phyloP scores from a whole-genome alignment of 2,888 invertebrate genomes.

The Ernsta delagoae region DNA sequence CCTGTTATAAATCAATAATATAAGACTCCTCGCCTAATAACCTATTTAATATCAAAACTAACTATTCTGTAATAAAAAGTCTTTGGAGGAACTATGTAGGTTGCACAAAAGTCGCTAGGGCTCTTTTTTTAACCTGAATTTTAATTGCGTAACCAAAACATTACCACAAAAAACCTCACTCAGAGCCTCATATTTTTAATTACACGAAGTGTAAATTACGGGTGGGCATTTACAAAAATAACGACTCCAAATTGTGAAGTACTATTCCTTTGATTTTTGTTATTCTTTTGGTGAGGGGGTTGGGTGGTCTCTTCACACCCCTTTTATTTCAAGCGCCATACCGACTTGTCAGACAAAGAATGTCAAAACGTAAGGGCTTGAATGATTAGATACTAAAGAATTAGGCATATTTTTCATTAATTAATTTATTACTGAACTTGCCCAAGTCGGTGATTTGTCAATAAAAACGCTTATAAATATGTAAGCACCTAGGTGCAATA shows the following conservation, averaged over 20 bases:
- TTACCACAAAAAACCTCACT: conserved; percentile 7
- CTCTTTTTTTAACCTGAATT: not conserved
- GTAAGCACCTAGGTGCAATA: no score
- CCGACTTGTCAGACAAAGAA: conserved; percentile 32
- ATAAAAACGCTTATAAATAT: no score
- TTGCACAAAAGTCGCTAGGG: not conserved
- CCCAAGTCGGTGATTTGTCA: not conserved
- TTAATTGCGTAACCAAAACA: conserved; percentile 7
- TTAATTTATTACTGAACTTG: not conserved
- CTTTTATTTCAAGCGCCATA: conserved; percentile 26
- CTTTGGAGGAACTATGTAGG: not conserved
- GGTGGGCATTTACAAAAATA: conserved; percentile 31
- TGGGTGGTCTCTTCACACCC: conserved; percentile 43
- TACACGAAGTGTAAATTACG: conserved; percentile 31
- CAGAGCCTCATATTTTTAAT: conserved; percentile 22
- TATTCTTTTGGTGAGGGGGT: conserved; percentile 58
- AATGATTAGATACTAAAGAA: conserved; percentile 9
- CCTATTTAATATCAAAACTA: no score
- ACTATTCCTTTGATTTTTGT: conserved; percentile 61
- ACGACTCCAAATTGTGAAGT: conserved; percentile 34
- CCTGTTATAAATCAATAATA: no score
- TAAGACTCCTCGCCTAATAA: no score
- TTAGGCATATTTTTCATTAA: not conserved
- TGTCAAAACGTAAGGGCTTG: conserved; percentile 19
- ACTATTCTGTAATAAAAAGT: no score